Conservation (phyloP, 1,140 invertebrate species). For the Cardiocondyla obscurior region DNA sequence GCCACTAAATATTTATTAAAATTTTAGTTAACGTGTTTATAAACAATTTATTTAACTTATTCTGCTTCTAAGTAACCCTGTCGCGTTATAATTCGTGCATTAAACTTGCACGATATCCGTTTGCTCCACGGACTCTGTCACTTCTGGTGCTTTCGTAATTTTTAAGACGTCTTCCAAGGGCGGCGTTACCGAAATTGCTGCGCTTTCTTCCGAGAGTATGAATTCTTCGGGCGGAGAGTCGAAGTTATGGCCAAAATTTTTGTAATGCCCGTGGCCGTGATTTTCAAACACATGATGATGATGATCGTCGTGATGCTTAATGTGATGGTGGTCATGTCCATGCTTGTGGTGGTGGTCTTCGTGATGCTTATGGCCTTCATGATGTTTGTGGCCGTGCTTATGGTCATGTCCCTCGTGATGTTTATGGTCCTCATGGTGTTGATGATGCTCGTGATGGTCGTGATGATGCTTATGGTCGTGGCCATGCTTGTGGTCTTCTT, state of each 20-base stretch:
- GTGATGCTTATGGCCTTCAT: conserved; percentile 72
- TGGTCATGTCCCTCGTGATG: conserved; percentile 74
- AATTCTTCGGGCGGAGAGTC: conserved; percentile 75
- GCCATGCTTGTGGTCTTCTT: conserved; percentile 75
- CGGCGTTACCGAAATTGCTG: conserved; percentile 40
- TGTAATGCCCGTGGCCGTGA: conserved; percentile 67
- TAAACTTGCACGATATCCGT: conserved; percentile 10
- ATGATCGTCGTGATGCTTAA: conserved; percentile 65
- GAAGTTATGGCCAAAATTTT: conserved; percentile 70
- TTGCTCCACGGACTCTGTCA: background rate
- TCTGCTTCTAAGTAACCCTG: background rate
- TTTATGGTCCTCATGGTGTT: conserved; percentile 74
- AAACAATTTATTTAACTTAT: background rate
- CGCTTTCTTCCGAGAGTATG: conserved; percentile 70
- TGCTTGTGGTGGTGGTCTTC: conserved; percentile 73
- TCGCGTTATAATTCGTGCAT: background rate
- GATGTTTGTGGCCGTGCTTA: conserved; percentile 73
- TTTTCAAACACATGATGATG: conserved; percentile 57
- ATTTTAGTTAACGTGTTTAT: background rate
- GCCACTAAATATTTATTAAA: background rate
- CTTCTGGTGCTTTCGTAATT: conserved; percentile 42
- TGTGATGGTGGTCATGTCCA: conserved; percentile 69
- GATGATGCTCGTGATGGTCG: conserved; percentile 73
- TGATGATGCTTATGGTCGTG: conserved; percentile 76
- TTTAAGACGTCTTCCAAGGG: conserved; percentile 46